phyloP scores from a whole-genome alignment of 2,113 vertebrate genomes.

The Syrmaticus mikado region DNA sequence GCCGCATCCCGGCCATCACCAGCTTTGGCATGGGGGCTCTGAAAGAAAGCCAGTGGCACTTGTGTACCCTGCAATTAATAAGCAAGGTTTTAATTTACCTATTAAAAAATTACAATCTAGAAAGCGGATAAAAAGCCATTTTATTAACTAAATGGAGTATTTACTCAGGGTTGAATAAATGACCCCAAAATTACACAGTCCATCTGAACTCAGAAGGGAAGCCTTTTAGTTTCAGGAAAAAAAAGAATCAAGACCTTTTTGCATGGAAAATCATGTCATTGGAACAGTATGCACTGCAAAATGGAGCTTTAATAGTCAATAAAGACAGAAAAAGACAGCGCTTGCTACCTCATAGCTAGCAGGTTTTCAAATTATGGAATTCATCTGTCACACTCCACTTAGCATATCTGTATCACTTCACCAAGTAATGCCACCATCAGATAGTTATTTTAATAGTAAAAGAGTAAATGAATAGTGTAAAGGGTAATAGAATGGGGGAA shows the following conservation, averaged over 20 bases:
- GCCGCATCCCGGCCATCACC: background rate
- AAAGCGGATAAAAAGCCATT: constrained; percentile 8
- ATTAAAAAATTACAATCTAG: background rate
- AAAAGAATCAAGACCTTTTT: background rate
- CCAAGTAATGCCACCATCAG: constrained; percentile 44
- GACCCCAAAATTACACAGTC: background rate
- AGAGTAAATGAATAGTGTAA: constrained; percentile 61
- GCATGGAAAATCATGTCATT: constrained; percentile 5
- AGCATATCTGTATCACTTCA: constrained; percentile 56
- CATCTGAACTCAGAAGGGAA: background rate
- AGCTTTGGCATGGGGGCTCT: background rate
- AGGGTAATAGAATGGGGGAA: constrained; percentile 17
- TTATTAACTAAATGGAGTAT: constrained; percentile 17
- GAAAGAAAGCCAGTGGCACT: background rate
- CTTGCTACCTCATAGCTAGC: constrained; percentile 50
- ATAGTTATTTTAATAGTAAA: constrained; percentile 69
- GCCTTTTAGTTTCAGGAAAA: background rate
- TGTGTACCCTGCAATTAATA: background rate
- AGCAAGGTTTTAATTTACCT: constrained; percentile 22
- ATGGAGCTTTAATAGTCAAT: constrained; percentile 63
- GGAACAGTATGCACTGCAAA: constrained; percentile 23
- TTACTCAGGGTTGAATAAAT: background rate
- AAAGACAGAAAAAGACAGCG: constrained; percentile 51
- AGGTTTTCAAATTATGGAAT: constrained; percentile 71
- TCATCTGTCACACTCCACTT: constrained; percentile 73